A percentile compares a stretch with the other conserved stretches of the same genome.
Conservation (phyloP, 2,113 vertebrate genomes). For the Lycaon pictus region DNA sequence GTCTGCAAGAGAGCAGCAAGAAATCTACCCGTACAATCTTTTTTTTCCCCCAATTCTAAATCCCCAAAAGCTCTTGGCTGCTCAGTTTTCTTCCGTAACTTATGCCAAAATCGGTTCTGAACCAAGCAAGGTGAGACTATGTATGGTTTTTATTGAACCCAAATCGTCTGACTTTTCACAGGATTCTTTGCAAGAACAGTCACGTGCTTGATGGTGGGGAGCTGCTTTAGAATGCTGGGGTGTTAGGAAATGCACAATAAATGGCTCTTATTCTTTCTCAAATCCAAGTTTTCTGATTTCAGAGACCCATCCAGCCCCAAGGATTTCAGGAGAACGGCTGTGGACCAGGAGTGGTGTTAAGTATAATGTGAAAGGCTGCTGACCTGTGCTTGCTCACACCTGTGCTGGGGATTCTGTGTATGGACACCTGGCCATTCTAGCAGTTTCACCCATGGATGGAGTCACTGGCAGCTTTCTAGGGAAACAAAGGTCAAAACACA, state of each 20-base stretch:
- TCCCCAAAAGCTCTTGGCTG: background rate
- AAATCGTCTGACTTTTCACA: background rate
- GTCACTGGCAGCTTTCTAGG: background rate
- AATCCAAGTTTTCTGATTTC: background rate
- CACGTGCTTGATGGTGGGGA: accelerated
- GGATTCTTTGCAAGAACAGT: background rate
- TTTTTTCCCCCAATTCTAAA: background rate
- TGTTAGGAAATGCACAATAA: background rate
- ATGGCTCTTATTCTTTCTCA: background rate
- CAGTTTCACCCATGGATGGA: background rate
- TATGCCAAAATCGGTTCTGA: background rate
- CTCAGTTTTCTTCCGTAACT: background rate
- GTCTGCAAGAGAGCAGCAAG: background rate
- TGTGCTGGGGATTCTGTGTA: background rate
- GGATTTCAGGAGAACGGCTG: background rate
- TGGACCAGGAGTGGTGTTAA: background rate
- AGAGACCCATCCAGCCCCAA: background rate
- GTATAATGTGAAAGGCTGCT: accelerated
- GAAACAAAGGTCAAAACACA: background rate
- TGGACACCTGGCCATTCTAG: background rate
- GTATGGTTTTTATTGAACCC: background rate
- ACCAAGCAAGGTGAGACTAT: background rate
- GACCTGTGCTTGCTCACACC: accelerated
- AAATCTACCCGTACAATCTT: background rate
- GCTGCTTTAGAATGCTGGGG: accelerated